Evolutionary conservation across 1,140 invertebrate genomes (phyloP).

Genomic region (Tenebrio molitor): DNA sequence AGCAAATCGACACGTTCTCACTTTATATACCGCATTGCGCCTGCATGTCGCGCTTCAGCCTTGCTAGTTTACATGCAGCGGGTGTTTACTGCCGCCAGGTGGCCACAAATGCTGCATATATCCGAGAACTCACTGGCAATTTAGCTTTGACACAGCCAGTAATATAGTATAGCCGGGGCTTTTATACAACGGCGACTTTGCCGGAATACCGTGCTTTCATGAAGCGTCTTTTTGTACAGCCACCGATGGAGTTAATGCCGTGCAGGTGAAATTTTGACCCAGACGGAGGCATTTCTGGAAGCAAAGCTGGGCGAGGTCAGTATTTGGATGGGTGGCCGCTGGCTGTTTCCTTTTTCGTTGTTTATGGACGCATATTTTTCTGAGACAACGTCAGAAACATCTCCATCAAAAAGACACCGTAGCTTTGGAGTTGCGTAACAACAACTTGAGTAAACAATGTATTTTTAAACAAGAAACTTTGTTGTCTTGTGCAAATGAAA

Average conservation of each 20-base stretch:
- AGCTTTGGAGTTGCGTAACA: no score
- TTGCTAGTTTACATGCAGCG: slow-evolving; percentile 48
- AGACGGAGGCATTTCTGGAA: no score
- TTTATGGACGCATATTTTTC: no score
- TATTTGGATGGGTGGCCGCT: no score
- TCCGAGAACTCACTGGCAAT: slow-evolving; percentile 42
- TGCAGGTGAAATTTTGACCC: no score
- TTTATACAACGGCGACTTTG: slow-evolving; percentile 23
- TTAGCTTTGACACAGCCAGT: slow-evolving; percentile 41
- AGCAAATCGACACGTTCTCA: slow-evolving; percentile 48
- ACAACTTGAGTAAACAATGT: no score
- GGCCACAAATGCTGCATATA: slow-evolving; percentile 48
- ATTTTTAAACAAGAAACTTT: no score
- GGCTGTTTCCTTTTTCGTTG: no score
- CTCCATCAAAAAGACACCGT: no score
- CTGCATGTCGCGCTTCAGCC: slow-evolving; percentile 30
- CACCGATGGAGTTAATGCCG: background rate
- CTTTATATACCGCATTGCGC: slow-evolving; percentile 49
- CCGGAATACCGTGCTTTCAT: slow-evolving; percentile 8
- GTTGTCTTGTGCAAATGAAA: no score
- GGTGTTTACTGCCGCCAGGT: slow-evolving; percentile 49
- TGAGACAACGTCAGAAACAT: no score
- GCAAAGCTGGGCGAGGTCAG: no score
- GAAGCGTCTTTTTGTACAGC: slow-evolving; percentile 1
- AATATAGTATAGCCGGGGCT: slow-evolving; percentile 15